A percentile compares a stretch with the other conserved stretches of the same genome.
Evolutionary conservation across 2,888 invertebrate genomes (phyloP).

Genomic region (Agrilus mali): DNA sequence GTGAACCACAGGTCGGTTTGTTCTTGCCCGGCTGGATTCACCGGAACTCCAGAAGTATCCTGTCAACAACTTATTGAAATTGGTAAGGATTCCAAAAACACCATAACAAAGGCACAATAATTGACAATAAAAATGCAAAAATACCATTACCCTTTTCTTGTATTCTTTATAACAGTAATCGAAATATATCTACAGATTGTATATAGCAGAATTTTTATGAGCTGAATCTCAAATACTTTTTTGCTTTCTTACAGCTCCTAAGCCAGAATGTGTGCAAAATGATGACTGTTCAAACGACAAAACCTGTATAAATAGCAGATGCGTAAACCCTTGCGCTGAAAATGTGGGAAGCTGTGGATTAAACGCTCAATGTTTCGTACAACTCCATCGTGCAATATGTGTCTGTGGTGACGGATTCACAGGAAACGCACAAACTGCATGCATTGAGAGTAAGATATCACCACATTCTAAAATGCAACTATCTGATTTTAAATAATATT

Average conservation of each 20-base stretch:
- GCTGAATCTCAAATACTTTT: slow-evolving; percentile 13
- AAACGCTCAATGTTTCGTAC: slow-evolving; percentile 67
- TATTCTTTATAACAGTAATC: not conserved
- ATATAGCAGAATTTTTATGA: not conserved
- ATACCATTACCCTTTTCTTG: not conserved
- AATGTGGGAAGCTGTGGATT: slow-evolving; percentile 54
- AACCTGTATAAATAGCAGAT: slow-evolving; percentile 65
- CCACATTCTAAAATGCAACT: not conserved
- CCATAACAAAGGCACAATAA: no score
- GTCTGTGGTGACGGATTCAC: slow-evolving; percentile 71
- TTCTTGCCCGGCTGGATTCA: slow-evolving; percentile 65
- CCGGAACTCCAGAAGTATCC: slow-evolving; percentile 64
- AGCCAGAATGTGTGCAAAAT: slow-evolving; percentile 65
- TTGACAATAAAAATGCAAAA: no score
- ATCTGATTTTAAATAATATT: slow-evolving; percentile 4
- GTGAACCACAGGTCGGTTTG: slow-evolving; percentile 75
- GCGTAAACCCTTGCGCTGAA: slow-evolving; percentile 61
- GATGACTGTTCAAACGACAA: slow-evolving; percentile 71
- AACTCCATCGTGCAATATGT: slow-evolving; percentile 69
- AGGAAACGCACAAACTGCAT: slow-evolving; percentile 69
- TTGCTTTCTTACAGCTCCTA: slow-evolving; percentile 36
- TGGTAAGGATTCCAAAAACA: not conserved
- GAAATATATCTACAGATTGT: not conserved
- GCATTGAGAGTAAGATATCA: slow-evolving; percentile 51
- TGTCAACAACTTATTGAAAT: slow-evolving; percentile 34